These are phyloP conservation scores for Calameuta idolon DNA, from an alignment of 2,888 invertebrate species.

Conservation along the genomic window DNA sequence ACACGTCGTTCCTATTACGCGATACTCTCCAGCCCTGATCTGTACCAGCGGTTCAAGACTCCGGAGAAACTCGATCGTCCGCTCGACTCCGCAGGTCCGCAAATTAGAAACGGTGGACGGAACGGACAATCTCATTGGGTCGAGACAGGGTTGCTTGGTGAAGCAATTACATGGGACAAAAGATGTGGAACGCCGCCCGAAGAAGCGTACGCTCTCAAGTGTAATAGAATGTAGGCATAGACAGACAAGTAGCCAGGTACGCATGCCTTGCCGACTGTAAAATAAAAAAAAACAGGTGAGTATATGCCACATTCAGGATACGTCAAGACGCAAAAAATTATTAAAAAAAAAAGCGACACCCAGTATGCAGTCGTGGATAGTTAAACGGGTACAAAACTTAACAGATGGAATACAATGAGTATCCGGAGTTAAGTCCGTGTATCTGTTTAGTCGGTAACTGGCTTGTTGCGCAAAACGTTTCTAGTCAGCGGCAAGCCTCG, in stretches of 20 bases:
- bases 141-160: slow-evolving; percentile 5
- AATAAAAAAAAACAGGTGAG: slow-evolving; percentile 33
- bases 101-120: background rate
- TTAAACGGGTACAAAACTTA: slow-evolving; percentile 6
- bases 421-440: slow-evolving; percentile 6
- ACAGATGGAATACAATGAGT: slow-evolving; percentile 11
- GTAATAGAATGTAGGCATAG: background rate
- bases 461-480: slow-evolving; percentile 6
- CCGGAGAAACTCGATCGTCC: background rate
- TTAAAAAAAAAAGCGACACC: background rate
- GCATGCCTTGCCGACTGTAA: slow-evolving; percentile 3
- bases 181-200: slow-evolving; percentile 25
- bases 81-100: background rate
- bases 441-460: slow-evolving; percentile 4
- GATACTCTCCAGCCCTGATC: background rate
- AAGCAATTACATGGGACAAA: slow-evolving; percentile 23
- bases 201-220: slow-evolving; percentile 16
- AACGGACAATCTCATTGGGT: background rate
- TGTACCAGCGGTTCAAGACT: background rate
- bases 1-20: background rate
- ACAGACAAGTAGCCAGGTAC: background rate
- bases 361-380: slow-evolving; percentile 6
- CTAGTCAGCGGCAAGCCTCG: slow-evolving; percentile 10
- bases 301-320: slow-evolving; percentile 14
- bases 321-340: background rate